These are phyloP conservation scores for Mimachlamys varia DNA, from an alignment of 2,888 invertebrate species.

Conservation along the genomic window DNA sequence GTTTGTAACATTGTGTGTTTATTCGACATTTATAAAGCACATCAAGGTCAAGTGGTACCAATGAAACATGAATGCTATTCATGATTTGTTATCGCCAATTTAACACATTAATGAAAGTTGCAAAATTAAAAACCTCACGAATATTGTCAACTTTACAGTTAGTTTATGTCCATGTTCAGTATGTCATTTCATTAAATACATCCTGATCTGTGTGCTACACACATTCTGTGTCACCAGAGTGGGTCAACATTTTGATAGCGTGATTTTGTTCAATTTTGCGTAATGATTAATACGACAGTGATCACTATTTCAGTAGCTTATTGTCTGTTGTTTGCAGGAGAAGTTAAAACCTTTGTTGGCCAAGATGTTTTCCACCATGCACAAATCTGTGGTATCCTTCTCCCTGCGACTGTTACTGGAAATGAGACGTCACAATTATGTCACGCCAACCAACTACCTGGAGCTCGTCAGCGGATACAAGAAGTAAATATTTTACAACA, in stretches of 20 bases:
- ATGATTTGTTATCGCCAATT: too few species aligned
- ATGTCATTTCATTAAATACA: too few species aligned
- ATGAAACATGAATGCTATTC: too few species aligned
- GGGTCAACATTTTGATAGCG: too few species aligned
- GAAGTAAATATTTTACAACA: slow-evolving; percentile 82
- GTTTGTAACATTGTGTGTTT: too few species aligned
- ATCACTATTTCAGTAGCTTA: not conserved
- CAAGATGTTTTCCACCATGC: slow-evolving; percentile 90
- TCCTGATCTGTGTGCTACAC: not conserved
- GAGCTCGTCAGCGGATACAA: slow-evolving; percentile 93
- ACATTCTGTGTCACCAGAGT: too few species aligned
- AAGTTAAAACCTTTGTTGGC: slow-evolving; percentile 84
- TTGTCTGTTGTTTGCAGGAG: slow-evolving; percentile 66
- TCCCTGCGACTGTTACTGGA: slow-evolving; percentile 89
- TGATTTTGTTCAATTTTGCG: not conserved
- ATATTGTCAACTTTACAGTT: too few species aligned
- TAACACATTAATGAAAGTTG: too few species aligned
- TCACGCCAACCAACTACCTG: slow-evolving; percentile 94
- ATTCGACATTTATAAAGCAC: too few species aligned
- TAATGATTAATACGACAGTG: not conserved
- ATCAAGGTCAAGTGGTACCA: too few species aligned
- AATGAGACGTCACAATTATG: slow-evolving; percentile 92
- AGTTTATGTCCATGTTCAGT: too few species aligned
- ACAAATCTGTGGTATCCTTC: slow-evolving; percentile 90
- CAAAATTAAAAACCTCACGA: too few species aligned